Percentiles rank a stretch among this genome's conserved stretches.
Evolutionary conservation across 2,797 vertebrate species (phyloP).

Genomic region (Bradypus variegatus): DNA sequence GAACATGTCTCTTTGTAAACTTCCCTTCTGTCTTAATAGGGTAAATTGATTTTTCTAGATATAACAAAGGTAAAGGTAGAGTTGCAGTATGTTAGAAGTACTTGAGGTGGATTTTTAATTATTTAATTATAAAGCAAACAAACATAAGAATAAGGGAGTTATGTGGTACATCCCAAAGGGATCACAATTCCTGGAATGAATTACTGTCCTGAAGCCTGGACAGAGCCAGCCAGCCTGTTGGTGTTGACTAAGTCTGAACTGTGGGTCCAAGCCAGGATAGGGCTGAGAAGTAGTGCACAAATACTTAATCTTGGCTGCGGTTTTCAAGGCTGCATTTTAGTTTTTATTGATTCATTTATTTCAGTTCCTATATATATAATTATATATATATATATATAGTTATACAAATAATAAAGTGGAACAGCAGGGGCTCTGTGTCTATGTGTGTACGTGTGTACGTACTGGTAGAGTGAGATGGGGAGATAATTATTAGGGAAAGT

Average conservation of each 20-base stretch:
- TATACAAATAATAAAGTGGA: background rate
- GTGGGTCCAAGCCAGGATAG: background rate
- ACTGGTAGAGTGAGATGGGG: background rate
- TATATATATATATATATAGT: too few relatives aligned
- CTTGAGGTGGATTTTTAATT: background rate
- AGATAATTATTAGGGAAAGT: background rate
- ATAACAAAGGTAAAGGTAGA: background rate
- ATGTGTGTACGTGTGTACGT: background rate
- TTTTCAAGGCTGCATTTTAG: constrained; percentile 14
- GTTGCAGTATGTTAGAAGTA: constrained; percentile 22
- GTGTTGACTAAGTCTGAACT: background rate
- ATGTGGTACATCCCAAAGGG: background rate
- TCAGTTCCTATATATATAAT: constrained; percentile 25
- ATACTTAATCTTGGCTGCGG: background rate
- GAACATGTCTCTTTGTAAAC: constrained; percentile 17
- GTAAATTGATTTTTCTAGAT: constrained; percentile 26
- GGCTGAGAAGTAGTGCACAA: background rate
- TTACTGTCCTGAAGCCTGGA: background rate
- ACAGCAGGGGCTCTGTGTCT: background rate
- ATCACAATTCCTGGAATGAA: background rate
- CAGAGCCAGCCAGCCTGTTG: background rate
- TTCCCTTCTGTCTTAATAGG: constrained; percentile 9
- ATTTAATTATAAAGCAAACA: background rate
- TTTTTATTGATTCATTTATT: constrained; percentile 29
- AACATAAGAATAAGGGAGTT: background rate